Evolutionary conservation across 2,888 invertebrate genomes (phyloP), one percentile per base, ranked within the genome.

Genomic region (Autographa pulchrina): DNA sequence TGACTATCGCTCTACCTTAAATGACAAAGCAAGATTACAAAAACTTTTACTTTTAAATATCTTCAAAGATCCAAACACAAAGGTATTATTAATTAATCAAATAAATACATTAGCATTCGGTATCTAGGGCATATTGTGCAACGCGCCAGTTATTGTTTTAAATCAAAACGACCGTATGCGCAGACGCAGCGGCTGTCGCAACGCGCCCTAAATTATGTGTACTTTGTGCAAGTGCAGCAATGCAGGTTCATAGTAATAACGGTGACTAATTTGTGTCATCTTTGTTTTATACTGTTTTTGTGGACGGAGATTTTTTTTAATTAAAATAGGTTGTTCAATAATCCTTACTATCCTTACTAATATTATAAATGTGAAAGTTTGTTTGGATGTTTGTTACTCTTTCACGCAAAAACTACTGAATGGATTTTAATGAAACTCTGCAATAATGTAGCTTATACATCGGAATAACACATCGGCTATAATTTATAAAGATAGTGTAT

Each of bases 101-200:
- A 70, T 70, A 70, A 54, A 72, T 63, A 73, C 71, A 77, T 78
- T 68, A 74, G 65, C 74, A 62, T 62, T 62, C 72, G 43, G 66
- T 80, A 88, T 81, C 76, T 87, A 82, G 88, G 86, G 82, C 88
- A 64, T 5, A 72, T 87, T 87, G 81, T 70, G 86, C 81, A 86
- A 88, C 68, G 69, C 64, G 31, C 41, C 78, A 78, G 66, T 77
- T 83, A 85, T 86, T 88, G 86, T 86, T 85, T 83, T 69, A 80
- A 82, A 75, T 78, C 80, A 82, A 78, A 75, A 75, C 82, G 80
- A 72, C 73, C 66, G 81, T 78, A 81, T 80, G 77, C 77, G 81
- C 81, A 77, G 75, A 81, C 85, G 80, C 80, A 84, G 85, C 83
- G 65, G 60, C 68, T 78, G 74, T 85, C 80, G 82, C 80, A 83